Conservation (phyloP, 2,113 vertebrate genomes). For the Atherinomorus stipes region DNA sequence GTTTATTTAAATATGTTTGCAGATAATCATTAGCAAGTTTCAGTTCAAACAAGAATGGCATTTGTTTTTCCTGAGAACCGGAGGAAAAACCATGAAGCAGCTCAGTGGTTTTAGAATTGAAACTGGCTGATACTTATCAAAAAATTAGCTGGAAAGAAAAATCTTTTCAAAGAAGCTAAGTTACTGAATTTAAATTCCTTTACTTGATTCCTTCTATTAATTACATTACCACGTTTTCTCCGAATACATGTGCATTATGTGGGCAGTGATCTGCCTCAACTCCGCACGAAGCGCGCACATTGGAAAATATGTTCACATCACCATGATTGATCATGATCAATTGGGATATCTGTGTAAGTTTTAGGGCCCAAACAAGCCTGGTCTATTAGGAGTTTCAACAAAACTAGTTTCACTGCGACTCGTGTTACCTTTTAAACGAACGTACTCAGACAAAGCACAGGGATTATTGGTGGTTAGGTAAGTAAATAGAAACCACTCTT, state of each 20-base stretch:
- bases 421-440: constrained; percentile 9
- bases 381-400: background rate
- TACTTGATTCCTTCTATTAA: too few species aligned
- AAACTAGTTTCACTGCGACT: constrained; percentile 24
- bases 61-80: fast-evolving
- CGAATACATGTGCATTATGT: too few species aligned
- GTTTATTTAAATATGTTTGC: too few species aligned
- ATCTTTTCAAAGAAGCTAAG: background rate
- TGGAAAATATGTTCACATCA: too few species aligned
- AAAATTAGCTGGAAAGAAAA: background rate
- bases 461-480: background rate
- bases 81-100: background rate
- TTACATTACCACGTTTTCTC: too few species aligned
- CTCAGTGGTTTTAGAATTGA: background rate
- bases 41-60: background rate
- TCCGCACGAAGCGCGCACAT: too few species aligned
- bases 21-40: too few species aligned
- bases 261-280: too few species aligned
- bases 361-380: background rate
- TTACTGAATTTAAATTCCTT: background rate
- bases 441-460: constrained; percentile 3
- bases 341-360: background rate
- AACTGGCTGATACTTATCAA: too few species aligned
- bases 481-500: constrained; percentile 17
- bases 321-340: background rate